Evolutionary conservation across 2,113 vertebrate genomes (phyloP).

Genomic region (Benthochromis sp.): DNA sequence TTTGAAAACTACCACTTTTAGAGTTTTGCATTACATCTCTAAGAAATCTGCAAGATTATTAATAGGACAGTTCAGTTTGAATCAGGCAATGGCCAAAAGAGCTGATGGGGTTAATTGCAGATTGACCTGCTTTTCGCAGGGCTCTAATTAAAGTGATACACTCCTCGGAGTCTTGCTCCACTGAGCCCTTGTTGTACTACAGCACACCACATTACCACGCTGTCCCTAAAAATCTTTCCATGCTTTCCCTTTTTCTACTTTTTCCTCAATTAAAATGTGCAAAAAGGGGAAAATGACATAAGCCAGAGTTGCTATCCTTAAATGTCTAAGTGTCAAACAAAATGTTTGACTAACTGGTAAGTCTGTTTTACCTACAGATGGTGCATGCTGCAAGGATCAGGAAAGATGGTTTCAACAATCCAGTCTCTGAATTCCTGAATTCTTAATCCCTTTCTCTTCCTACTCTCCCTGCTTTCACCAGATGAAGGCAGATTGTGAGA

Average conservation of each 20-base stretch:
- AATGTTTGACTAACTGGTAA: not conserved
- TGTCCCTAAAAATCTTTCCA: not conserved
- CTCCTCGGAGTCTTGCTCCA: slow-evolving; percentile 7
- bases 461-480: not conserved
- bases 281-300: not conserved
- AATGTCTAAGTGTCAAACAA: not conserved
- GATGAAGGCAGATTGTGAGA: slow-evolving; percentile 29
- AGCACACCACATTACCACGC: not conserved
- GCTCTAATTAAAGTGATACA: slow-evolving; percentile 43
- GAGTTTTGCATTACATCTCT: not conserved
- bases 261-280: not conserved
- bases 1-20: not conserved
- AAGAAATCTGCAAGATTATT: not conserved
- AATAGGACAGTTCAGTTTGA: not conserved
- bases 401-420: slow-evolving; percentile 4
- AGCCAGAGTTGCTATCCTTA: not conserved
- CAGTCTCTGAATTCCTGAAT: slow-evolving; percentile 10
- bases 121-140: slow-evolving; percentile 42
- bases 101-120: slow-evolving; percentile 46
- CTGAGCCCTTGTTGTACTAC: not conserved
- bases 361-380: slow-evolving; percentile 23
- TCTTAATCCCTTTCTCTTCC: slow-evolving; percentile 32
- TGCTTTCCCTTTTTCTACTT: not conserved
- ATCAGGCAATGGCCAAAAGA: slow-evolving; percentile 14
- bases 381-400: slow-evolving; percentile 3